Percentiles rank a stretch among this genome's conserved stretches.
Evolutionary conservation across 2,797 vertebrate genomes (phyloP).

Genomic region (Parauchenoglanis punctatus): DNA sequence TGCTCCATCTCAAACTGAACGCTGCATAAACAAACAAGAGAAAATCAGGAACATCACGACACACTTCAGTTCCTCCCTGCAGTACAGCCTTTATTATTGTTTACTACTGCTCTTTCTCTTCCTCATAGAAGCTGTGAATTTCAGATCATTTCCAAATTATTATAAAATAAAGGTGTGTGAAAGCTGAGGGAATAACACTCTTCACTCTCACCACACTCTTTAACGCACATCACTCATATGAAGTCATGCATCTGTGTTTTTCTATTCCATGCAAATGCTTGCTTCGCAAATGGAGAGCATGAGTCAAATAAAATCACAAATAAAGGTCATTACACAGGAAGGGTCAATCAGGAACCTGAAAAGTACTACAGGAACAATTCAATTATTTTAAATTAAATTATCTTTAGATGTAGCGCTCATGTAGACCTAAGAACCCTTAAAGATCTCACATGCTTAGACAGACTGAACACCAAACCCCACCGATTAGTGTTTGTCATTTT

Average conservation of each 20-base stretch:
- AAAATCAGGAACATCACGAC: neutral
- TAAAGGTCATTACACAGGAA: neutral
- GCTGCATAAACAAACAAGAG: neutral
- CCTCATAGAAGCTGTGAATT: too few relatives aligned
- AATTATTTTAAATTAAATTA: neutral
- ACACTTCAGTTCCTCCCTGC: neutral
- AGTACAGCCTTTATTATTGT: neutral
- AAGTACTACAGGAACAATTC: neutral
- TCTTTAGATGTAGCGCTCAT: neutral
- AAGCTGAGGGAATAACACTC: neutral
- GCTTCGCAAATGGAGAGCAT: neutral
- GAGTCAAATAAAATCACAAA: neutral
- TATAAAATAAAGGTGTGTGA: too few relatives aligned
- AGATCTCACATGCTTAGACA: too few relatives aligned
- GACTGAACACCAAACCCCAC: too few relatives aligned
- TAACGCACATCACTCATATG: neutral
- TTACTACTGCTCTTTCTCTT: neutral
- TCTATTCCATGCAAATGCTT: neutral
- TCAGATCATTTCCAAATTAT: neutral
- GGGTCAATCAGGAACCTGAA: neutral
- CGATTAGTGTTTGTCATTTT: neutral
- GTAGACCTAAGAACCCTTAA: neutral
- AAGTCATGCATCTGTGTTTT: neutral
- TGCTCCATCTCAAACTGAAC: slow-evolving; percentile 67
- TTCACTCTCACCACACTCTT: neutral